A percentile compares a stretch with the other conserved stretches of the same genome.
These are phyloP conservation scores for Lamellibrachia satsuma DNA, from an alignment of 2,888 invertebrate genomes.

Conservation along the genomic window DNA sequence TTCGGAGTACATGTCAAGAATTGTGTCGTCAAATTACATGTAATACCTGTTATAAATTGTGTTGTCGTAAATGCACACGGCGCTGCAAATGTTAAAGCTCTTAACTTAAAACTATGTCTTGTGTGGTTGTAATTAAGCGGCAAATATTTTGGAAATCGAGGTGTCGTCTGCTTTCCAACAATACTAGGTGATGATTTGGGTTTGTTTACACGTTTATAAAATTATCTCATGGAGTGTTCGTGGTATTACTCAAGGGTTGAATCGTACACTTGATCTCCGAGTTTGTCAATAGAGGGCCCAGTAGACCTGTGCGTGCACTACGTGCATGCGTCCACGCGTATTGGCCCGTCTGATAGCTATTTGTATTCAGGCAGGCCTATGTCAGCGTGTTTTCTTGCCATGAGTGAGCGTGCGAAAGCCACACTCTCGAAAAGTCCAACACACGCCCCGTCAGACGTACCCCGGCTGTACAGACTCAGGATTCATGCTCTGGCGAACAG, in stretches of 20 bases:
- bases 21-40: not conserved
- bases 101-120: too few relatives aligned
- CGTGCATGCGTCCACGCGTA: not conserved
- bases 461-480: not conserved
- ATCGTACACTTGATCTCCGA: not conserved
- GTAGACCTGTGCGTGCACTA: not conserved
- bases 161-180: not conserved
- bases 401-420: not conserved
- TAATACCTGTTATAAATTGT: not conserved
- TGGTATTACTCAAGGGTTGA: not conserved
- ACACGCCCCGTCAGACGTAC: not conserved
- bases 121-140: not conserved
- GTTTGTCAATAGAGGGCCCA: not conserved
- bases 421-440: not conserved
- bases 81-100: not conserved
- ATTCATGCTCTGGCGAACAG: slow-evolving; percentile 9
- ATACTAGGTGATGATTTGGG: not conserved
- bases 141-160: not conserved
- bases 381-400: not conserved
- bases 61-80: not conserved
- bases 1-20: not conserved
- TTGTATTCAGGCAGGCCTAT: not conserved
- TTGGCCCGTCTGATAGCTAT: not conserved
- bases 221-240: not conserved
- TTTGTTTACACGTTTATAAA: not conserved